Percentiles rank a stretch among this genome's conserved stretches.
Conservation (phyloP, 1,140 invertebrate genomes). For the Heliothis subflexa region DNA sequence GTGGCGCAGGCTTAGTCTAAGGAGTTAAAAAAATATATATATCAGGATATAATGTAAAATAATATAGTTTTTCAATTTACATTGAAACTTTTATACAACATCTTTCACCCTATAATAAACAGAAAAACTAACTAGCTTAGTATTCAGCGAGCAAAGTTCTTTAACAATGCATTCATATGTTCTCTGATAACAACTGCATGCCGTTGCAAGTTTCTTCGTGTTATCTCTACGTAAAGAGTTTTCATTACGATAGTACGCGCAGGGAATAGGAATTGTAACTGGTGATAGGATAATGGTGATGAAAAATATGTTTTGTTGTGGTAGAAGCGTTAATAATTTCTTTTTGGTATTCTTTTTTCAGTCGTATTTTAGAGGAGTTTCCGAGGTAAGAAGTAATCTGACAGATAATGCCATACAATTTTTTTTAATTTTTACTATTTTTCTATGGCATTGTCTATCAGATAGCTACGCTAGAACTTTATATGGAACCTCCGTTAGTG, state of each 20-base stretch:
- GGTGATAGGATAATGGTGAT: not conserved
- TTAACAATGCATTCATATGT: slow-evolving; percentile 2
- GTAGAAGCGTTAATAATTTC: not conserved
- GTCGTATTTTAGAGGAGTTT: too few species aligned
- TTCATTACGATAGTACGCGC: slow-evolving; percentile 43
- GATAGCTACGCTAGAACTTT: too few species aligned
- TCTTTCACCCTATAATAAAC: not conserved
- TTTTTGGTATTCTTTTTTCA: too few species aligned
- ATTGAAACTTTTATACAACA: not conserved
- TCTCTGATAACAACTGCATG: not conserved
- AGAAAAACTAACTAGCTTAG: not conserved
- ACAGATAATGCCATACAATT: too few species aligned
- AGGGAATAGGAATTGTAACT: slow-evolving; percentile 14
- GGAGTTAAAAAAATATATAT: too few species aligned
- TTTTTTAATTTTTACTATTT: too few species aligned
- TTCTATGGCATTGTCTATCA: too few species aligned
- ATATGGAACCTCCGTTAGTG: too few species aligned
- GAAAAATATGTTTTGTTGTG: not conserved
- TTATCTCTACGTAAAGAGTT: slow-evolving; percentile 8
- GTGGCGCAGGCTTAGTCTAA: too few species aligned
- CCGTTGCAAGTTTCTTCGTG: slow-evolving; percentile 1
- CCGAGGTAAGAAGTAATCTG: too few species aligned
- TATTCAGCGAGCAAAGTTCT: slow-evolving; percentile 6
- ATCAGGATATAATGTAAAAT: too few species aligned
- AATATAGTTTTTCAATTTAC: not conserved